Percentiles rank a stretch among this genome's conserved stretches.
phyloP scores from a whole-genome alignment of 2,888 invertebrate species.

The Caenorhabditis sp. region DNA sequence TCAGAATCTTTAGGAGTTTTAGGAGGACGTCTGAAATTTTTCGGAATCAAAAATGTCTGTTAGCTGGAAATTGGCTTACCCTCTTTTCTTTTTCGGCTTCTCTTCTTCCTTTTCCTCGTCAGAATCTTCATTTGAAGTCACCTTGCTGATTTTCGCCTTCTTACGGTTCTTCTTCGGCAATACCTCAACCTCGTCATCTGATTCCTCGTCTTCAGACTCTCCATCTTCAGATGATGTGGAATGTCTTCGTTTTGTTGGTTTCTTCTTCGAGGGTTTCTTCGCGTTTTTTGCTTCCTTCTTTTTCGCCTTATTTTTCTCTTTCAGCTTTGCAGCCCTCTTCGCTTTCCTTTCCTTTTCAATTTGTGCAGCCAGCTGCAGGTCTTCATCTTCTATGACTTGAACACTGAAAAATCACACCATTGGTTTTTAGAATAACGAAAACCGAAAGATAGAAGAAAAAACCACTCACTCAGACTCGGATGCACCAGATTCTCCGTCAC shows the following conservation, averaged over 20 bases:
- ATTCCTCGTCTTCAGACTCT: slow-evolving; percentile 16
- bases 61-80: no score
- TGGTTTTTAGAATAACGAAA: no score
- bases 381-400: slow-evolving; percentile 71
- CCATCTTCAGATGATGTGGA: slow-evolving; percentile 23
- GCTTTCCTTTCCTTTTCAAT: slow-evolving; percentile 49
- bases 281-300: slow-evolving; percentile 33
- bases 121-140: slow-evolving; percentile 16
- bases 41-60: no score
- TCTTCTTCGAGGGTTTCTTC: slow-evolving; percentile 4
- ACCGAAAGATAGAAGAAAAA: no score
- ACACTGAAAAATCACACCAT: no score
- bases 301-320: slow-evolving; percentile 25
- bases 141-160: slow-evolving; percentile 17
- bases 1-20: background rate
- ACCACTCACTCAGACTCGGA: slow-evolving; percentile 10
- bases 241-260: no score
- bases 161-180: slow-evolving; percentile 8
- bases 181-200: slow-evolving; percentile 13
- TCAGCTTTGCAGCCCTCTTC: slow-evolving; percentile 41
- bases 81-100: slow-evolving; percentile 6
- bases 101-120: slow-evolving; percentile 11
- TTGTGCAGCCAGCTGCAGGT: slow-evolving; percentile 55
- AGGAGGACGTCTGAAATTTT: background rate
- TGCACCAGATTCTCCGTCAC: slow-evolving; percentile 19